Base-by-base conservation (phyloP, 2,113 vertebrate species). In the Anser brachyrhynchus region DNA sequence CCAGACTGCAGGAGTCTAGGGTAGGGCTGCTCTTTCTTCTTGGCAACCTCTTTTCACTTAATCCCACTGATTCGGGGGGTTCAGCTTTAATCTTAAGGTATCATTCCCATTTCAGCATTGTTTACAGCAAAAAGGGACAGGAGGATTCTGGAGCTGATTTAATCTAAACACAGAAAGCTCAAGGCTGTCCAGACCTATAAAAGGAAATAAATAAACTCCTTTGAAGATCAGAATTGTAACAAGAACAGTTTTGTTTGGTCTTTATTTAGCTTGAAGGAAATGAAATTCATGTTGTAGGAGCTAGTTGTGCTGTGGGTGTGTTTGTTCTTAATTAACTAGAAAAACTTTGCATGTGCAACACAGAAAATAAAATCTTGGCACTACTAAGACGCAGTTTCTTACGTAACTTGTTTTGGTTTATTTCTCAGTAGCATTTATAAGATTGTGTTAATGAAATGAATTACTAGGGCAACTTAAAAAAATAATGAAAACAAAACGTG, bases 221-320 rank as follows among this genome's bases (percentile, higher is more conserved):
- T 95, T 97, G 95, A 96, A 95, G 94, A 93, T 91, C 2, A 2
- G 64, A 89, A 92, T 87, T 87, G 80, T 59, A 95, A 92, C 65
- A 92, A 91, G 91, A 82, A 88, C 0, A 0, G 13, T 51, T 94
- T 95, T 87, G 78, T 91, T 95, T 94, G 90, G 90, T 91, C 94
- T 94, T 96, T 88, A 95, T 95, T 95, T 96, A 97, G 78, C 91
- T 94, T 70, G 19, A 66, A 94, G 94, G 93, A 93, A 96, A 92
- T 96, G n/a, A 95, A 95, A 94, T 90, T 93, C 85, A 77, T n/a
- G 64, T 59, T 74, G 49, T 51, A 91, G 59, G 22, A 85, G 82
- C 37, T 74, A 41, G 87, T 64, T 85, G 54, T 75, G 76, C 84
- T 72, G 10, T 90, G 59, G 66, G 41, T 11, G 2, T 72, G 93